Conservation (phyloP, 2,113 vertebrate genomes). For the rat (Rattus norvegicus) region GRCr8 NC_086034.1:86206501-86207000, state of each 20-base stretch:
- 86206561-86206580: constrained; percentile 5
- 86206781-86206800: neutral
- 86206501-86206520: constrained; percentile 60
- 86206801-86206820: neutral
- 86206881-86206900: constrained; percentile 55
- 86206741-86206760: constrained; percentile 5
- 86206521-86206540: constrained; percentile 21
- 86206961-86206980: constrained; percentile 20
- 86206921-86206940: neutral
- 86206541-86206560: neutral
- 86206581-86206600: constrained; percentile 34
- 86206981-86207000: constrained; percentile 1
- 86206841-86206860: neutral
- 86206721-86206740: neutral
- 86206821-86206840: constrained; percentile 33
- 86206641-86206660: neutral
- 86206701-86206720: neutral
- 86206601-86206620: constrained; percentile 17
- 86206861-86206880: constrained; percentile 15
- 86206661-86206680: neutral
- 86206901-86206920: neutral
- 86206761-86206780: neutral
- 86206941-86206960: constrained; percentile 18
- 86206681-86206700: constrained; percentile 18
- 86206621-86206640: neutral